Conservation (phyloP, 2,797 vertebrate species). For the Neostethus bicornis region DNA sequence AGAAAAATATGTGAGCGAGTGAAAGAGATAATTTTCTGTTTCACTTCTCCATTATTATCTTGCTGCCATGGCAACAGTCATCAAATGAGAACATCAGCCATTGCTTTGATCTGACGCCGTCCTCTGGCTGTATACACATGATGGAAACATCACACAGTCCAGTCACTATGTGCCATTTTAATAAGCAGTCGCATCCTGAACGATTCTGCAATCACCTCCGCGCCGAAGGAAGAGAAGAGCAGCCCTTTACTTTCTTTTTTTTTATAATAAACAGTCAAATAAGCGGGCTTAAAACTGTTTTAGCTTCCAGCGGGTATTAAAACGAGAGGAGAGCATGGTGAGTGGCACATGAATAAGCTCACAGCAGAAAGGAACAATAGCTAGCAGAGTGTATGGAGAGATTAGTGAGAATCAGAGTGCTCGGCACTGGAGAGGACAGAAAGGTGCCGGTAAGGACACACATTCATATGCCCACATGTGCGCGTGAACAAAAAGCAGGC, state of each 20-base stretch:
- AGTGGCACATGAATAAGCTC: conserved; percentile 78
- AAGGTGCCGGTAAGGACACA: conserved; percentile 54
- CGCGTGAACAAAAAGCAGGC: too few species aligned
- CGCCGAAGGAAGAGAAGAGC: conserved; percentile 34
- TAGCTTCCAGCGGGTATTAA: conserved; percentile 67
- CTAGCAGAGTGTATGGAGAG: conserved; percentile 66
- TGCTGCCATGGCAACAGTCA: conserved; percentile 78
- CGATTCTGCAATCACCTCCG: conserved; percentile 40
- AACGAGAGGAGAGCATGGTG: conserved; percentile 66
- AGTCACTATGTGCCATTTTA: conserved; percentile 49
- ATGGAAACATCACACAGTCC: conserved; percentile 60
- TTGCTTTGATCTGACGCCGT: conserved; percentile 67
- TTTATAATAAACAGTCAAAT: conserved; percentile 55
- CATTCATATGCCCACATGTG: conserved; percentile 48
- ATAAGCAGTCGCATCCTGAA: conserved; percentile 43
- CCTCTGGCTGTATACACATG: conserved; percentile 51
- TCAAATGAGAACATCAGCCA: conserved; percentile 76
- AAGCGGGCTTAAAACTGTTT: conserved; percentile 57
- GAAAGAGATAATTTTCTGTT: conserved; percentile 45
- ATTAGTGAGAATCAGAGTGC: conserved; percentile 74
- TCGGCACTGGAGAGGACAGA: conserved; percentile 54
- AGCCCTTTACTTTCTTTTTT: neutral
- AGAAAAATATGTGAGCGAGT: conserved; percentile 7
- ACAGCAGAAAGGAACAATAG: conserved; percentile 71
- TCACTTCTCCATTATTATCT: conserved; percentile 60